Conservation (phyloP, 2,113 vertebrate species). For the Indicator maculatus region DNA sequence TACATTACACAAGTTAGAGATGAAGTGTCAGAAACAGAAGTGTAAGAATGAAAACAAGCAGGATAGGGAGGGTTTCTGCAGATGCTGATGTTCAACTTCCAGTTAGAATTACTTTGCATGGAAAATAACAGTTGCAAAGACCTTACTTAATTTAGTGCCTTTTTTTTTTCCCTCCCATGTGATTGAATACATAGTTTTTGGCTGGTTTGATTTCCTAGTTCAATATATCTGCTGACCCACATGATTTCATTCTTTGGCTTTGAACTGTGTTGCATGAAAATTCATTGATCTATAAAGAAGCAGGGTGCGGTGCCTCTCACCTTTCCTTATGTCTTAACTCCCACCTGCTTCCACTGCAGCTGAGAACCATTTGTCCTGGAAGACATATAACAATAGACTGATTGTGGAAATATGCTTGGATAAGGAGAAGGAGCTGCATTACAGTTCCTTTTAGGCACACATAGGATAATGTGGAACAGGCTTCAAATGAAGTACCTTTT, state of each 20-base stretch:
- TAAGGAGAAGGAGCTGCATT: neutral
- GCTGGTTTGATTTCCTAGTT: neutral
- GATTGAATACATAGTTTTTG: neutral
- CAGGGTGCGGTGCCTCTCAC: neutral
- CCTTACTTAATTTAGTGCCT: neutral
- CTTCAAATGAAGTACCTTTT: neutral
- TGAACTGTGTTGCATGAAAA: neutral
- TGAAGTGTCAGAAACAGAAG: neutral
- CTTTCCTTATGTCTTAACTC: neutral
- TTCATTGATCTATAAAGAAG: neutral
- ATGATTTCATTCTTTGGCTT: neutral
- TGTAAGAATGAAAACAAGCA: neutral
- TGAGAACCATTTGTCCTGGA: neutral
- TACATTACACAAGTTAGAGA: neutral
- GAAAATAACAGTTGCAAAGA: neutral
- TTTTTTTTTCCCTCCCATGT: rapidly evolving
- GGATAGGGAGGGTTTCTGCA: neutral
- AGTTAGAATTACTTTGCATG: neutral
- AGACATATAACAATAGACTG: neutral
- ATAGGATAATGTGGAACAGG: neutral
- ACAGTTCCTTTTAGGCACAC: rapidly evolving
- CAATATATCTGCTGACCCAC: neutral
- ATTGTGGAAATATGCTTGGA: neutral
- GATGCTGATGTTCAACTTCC: neutral
- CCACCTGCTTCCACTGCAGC: neutral